Percentiles rank a stretch among this genome's conserved stretches.
phyloP scores from a whole-genome alignment of 2,113 vertebrate genomes.

The Pygoscelis antarcticus region DNA sequence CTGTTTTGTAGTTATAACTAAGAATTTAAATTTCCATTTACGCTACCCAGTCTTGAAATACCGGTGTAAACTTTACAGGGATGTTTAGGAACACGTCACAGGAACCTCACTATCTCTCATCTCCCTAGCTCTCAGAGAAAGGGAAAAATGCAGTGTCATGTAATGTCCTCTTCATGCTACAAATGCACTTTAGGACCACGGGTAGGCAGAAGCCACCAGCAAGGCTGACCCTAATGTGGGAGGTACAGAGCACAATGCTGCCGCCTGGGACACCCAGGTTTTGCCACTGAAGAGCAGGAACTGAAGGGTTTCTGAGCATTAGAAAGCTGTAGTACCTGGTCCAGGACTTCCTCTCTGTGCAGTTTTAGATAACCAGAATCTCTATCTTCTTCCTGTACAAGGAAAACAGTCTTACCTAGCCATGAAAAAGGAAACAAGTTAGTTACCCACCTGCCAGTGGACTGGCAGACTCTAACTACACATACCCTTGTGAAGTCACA shows the following conservation, averaged over 20 bases:
- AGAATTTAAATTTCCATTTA: background rate
- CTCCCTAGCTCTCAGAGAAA: background rate
- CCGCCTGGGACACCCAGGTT: background rate
- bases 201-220: background rate
- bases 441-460: background rate
- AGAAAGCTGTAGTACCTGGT: background rate
- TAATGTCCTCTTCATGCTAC: background rate
- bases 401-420: background rate
- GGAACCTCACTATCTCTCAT: background rate
- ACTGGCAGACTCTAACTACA: background rate
- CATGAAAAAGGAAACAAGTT: background rate
- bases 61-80: background rate
- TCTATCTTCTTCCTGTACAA: background rate
- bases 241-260: background rate
- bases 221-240: background rate
- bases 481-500: background rate
- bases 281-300: background rate
- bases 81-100: background rate
- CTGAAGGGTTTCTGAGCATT: background rate
- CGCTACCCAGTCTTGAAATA: background rate
- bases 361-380: background rate
- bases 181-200: background rate
- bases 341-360: background rate
- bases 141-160: too few relatives aligned
- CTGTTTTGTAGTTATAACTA: background rate